phyloP scores from a whole-genome alignment of 2,113 vertebrate species.

The Tyrannus savana region DNA sequence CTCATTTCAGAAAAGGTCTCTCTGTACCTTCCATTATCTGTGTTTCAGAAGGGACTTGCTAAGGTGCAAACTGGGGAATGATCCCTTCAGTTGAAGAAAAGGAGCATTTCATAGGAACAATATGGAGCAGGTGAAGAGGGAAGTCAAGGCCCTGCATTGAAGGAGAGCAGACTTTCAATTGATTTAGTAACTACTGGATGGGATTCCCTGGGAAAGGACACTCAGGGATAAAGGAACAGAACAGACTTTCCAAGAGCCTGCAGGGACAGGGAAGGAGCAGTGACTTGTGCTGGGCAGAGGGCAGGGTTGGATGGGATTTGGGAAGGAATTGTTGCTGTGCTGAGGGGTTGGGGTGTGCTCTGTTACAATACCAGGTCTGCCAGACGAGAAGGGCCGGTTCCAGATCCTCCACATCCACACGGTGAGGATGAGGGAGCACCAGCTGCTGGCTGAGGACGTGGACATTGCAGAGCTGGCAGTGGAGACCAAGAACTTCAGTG shows the following conservation, averaged over 20 bases:
- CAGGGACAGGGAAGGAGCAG: neutral
- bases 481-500: constrained; percentile 97
- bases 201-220: neutral
- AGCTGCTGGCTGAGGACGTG: constrained; percentile 84
- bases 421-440: constrained; percentile 86
- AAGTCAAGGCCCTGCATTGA: neutral
- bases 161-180: neutral
- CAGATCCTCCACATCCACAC: constrained; percentile 98
- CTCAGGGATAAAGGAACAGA: neutral
- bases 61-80: neutral
- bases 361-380: constrained; percentile 78
- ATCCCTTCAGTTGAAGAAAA: neutral
- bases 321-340: neutral
- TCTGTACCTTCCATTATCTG: neutral
- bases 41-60: neutral
- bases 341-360: fast-evolving
- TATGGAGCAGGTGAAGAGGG: neutral
- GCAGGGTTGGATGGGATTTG: neutral
- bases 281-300: neutral
- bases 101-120: neutral
- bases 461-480: constrained; percentile 86
- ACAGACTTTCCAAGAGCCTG: neutral
- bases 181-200: neutral
- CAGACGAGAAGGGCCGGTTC: constrained; percentile 89
- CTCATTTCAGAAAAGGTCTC: neutral